Percentiles rank a stretch among this genome's conserved stretches.
phyloP scores from a whole-genome alignment of 2,113 vertebrate species.

The Hymenochirus boettgeri region DNA sequence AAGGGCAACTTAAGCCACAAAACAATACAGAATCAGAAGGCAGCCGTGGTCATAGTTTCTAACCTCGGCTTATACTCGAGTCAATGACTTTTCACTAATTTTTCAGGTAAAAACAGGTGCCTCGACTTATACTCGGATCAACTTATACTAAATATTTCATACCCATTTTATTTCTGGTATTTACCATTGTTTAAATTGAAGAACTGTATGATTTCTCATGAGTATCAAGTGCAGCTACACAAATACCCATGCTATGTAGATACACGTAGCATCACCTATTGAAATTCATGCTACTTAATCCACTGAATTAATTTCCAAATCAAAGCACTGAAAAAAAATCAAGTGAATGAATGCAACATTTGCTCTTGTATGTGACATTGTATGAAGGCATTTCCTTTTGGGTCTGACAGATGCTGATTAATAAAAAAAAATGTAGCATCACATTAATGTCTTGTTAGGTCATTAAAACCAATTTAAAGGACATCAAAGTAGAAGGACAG shows the following conservation, averaged over 20 bases:
- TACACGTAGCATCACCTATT: slow-evolving; percentile 15
- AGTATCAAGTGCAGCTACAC: too few relatives aligned
- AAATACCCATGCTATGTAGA: not conserved
- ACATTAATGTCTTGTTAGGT: slow-evolving; percentile 28
- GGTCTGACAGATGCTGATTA: slow-evolving; percentile 18
- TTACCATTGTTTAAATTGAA: too few relatives aligned
- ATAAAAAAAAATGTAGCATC: slow-evolving; percentile 21
- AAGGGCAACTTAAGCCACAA: too few relatives aligned
- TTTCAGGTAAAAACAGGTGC: too few relatives aligned
- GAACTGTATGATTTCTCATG: too few relatives aligned
- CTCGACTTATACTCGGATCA: too few relatives aligned
- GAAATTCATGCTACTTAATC: slow-evolving; percentile 23
- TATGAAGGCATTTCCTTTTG: slow-evolving; percentile 18
- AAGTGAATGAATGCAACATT: slow-evolving; percentile 22
- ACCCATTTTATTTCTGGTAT: too few relatives aligned
- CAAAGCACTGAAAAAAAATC: slow-evolving; percentile 16
- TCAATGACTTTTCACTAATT: too few relatives aligned
- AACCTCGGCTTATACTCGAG: too few relatives aligned
- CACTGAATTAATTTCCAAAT: slow-evolving; percentile 23
- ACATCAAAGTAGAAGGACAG: slow-evolving; percentile 17
- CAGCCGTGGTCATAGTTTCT: too few relatives aligned
- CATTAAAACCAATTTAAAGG: slow-evolving; percentile 32
- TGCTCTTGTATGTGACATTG: slow-evolving; percentile 1
- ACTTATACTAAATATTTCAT: too few relatives aligned
- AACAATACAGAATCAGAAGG: too few relatives aligned